Conservation (phyloP, 2,797 vertebrate species). For the Diplodus sargus region DNA sequence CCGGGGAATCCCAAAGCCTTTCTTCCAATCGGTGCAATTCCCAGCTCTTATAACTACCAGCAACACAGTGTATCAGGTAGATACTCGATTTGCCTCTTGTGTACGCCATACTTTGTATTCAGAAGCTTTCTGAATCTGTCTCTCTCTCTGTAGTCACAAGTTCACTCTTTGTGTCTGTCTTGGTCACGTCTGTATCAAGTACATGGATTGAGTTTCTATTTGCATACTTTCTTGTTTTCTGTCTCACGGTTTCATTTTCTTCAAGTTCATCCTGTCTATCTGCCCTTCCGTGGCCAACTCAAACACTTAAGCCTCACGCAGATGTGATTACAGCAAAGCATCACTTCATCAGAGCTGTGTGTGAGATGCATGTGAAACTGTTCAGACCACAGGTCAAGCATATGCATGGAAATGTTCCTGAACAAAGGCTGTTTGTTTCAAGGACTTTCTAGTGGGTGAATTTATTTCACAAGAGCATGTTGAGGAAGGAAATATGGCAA, state of each 20-base stretch:
- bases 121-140: neutral
- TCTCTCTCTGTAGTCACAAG: neutral
- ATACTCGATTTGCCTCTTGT: neutral
- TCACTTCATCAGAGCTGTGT: conserved; percentile 30
- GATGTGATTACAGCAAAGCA: conserved; percentile 34
- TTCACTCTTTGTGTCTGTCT: conserved; percentile 7
- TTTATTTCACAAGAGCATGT: neutral
- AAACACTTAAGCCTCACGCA: conserved; percentile 19
- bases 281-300: conserved; percentile 2
- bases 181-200: neutral
- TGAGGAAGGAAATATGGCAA: neutral
- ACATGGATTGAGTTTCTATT: conserved; percentile 8
- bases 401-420: conserved; percentile 24
- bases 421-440: conserved; percentile 11
- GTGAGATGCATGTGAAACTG: conserved; percentile 18
- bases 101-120: neutral
- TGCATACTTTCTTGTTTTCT: conserved; percentile 3
- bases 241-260: conserved; percentile 9
- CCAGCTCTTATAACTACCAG: conserved; percentile 99
- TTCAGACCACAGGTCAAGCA: conserved; percentile 21
- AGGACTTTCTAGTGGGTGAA: neutral
- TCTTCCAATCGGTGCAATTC: conserved; percentile 99
- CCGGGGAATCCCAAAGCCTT: conserved; percentile 96
- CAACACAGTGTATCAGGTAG: conserved; percentile 92
- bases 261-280: neutral